Conservation (phyloP, 2,888 invertebrate genomes). For the Rhingia rostrata region DNA sequence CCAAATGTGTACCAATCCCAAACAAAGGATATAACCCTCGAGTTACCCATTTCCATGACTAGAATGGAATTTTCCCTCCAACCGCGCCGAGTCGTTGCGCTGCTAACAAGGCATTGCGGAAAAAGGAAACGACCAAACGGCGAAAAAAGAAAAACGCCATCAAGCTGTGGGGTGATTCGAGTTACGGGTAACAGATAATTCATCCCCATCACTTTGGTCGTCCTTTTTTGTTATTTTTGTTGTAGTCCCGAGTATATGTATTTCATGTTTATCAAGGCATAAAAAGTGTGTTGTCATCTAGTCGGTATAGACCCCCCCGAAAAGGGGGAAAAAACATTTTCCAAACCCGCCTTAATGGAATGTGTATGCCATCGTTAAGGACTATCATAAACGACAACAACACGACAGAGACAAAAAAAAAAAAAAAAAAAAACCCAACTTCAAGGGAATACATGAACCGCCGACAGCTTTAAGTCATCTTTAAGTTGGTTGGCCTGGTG, state of each 20-base stretch:
- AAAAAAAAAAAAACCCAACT: background rate
- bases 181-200: slow-evolving; percentile 62
- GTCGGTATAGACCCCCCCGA: slow-evolving; percentile 4
- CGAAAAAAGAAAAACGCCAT: slow-evolving; percentile 35
- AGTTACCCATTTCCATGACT: slow-evolving; percentile 15
- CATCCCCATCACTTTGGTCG: slow-evolving; percentile 63
- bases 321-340: slow-evolving; percentile 25
- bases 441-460: slow-evolving; percentile 51
- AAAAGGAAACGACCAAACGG: slow-evolving; percentile 14
- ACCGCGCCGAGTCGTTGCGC: background rate
- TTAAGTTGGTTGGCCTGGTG: slow-evolving; percentile 17
- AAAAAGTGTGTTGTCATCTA: slow-evolving; percentile 56
- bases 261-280: slow-evolving; percentile 56
- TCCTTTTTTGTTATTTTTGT: slow-evolving; percentile 45
- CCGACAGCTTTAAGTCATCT: slow-evolving; percentile 56
- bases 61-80: slow-evolving; percentile 26
- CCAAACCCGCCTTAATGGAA: slow-evolving; percentile 47
- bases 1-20: background rate
- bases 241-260: slow-evolving; percentile 29
- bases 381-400: slow-evolving; percentile 7
- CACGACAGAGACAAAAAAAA: background rate
- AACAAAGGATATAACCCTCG: background rate
- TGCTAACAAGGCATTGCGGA: slow-evolving; percentile 42
- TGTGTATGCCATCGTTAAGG: slow-evolving; percentile 54
- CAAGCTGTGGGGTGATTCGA: slow-evolving; percentile 44